phyloP scores from a whole-genome alignment of 2,888 invertebrate genomes.

The Galerucella nymphaeae region DNA sequence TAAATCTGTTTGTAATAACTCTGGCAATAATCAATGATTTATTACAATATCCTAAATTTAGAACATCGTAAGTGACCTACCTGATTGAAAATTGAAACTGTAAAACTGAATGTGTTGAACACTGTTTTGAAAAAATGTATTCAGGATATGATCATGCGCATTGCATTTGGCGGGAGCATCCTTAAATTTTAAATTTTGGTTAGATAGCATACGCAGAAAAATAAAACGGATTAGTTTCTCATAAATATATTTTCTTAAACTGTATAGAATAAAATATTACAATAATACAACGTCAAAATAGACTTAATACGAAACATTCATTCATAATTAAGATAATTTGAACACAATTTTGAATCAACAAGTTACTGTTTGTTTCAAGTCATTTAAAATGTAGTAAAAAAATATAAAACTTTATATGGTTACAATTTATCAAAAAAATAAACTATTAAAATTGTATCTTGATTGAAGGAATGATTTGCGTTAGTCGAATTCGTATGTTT shows the following conservation, averaged over 20 bases:
- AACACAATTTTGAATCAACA: constrained; percentile 33
- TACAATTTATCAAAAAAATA: neutral
- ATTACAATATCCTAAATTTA: no score
- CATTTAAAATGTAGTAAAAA: constrained; percentile 8
- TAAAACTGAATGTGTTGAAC: no score
- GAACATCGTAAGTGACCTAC: no score
- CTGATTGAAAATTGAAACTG: neutral
- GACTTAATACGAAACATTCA: constrained; percentile 25
- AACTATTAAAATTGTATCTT: constrained; percentile 2
- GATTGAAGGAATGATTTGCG: constrained; percentile 39
- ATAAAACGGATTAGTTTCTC: no score
- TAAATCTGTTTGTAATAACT: no score
- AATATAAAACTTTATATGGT: constrained; percentile 19
- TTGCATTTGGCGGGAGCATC: no score
- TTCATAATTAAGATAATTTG: constrained; percentile 25
- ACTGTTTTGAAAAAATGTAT: no score
- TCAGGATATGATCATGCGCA: no score
- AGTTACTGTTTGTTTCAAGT: neutral
- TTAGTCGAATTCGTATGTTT: constrained; percentile 11
- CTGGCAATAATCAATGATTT: no score
- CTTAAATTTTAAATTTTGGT: no score
- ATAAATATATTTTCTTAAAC: constrained; percentile 42
- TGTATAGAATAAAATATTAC: constrained; percentile 44
- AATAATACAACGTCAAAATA: constrained; percentile 42
- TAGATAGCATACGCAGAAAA: no score